Evolutionary conservation across 2,888 invertebrate species (phyloP), one percentile per base, ranked within the genome.

Genomic region (Thymelicus lineola): DNA sequence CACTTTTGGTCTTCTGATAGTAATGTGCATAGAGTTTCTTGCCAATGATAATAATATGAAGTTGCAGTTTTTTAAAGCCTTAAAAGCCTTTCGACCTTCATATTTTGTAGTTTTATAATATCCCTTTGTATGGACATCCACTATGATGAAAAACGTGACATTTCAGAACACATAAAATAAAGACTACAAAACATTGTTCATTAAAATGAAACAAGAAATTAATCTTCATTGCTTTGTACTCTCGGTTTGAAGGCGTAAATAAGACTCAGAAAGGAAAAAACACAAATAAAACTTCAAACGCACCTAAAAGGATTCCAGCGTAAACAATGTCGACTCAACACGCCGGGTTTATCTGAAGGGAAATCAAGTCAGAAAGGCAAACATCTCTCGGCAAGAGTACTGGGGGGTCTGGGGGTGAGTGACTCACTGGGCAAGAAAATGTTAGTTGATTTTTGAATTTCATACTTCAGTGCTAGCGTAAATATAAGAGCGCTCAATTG

Each of bases 381-480:
- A 91, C 88, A 89, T 83, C 86, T 86, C 83, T 84, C 79, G 80
- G 84, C 86, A 87, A 88, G 85, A 85, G 87, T 90, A 83, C 82
- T 3, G 1, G 3, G n/a, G n/a, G n/a, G n/a, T n/a, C 28, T 80
- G 83, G 87, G 86, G 88, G 59, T 50, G 88, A 87, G 82, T 81
- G 85, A 88, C 82, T 89, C 91, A 91, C 84, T 91, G 91, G 82
- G 80, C 83, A 86, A 87, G 91, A 93, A 91, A 91, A 91, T 89
- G 89, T 91, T 90, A 91, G 90, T 93, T 91, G 92, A 93, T 92
- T 92, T 91, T 91, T 91, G 91, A 90, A 92, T 91, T 91, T 90
- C 87, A 89, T 86, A 86, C 88, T 86, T 84, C 86, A 87, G 80
- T 86, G 86, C 84, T 74, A 82, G 75, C 83, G 82, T 86, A 84